Evolutionary conservation across 2,113 vertebrate genomes (phyloP).

Genomic region (Hoplias malabaricus): DNA sequence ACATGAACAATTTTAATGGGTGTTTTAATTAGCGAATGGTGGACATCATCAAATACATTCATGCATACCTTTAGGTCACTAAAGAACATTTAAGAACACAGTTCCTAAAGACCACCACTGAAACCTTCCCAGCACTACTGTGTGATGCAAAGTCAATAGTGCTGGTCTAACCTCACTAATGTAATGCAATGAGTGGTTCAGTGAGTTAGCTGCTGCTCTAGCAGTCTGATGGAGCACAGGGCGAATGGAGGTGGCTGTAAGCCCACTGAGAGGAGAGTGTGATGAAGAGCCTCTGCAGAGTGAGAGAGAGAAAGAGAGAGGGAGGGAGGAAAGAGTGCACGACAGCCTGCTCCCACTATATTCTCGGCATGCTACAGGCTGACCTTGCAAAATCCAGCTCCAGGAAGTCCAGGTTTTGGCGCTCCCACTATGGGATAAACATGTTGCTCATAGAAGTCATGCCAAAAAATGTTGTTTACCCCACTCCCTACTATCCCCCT

Average conservation of each 20-base stretch:
- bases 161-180: constrained; percentile 38
- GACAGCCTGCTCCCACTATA: constrained; percentile 31
- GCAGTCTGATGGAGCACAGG: constrained; percentile 33
- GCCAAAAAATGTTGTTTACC: constrained; percentile 43
- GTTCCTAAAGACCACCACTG: background rate
- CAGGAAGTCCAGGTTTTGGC: constrained; percentile 41
- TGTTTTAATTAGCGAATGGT: no score
- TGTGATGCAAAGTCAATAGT: constrained; percentile 26
- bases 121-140: background rate
- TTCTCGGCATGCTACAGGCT: constrained; percentile 43
- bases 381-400: constrained; percentile 52
- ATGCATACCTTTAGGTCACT: no score
- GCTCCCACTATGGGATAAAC: constrained; percentile 32
- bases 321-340: background rate
- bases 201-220: constrained; percentile 36
- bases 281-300: constrained; percentile 45
- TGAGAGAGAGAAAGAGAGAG: constrained; percentile 15
- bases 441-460: constrained; percentile 47
- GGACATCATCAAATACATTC: no score
- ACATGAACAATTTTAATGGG: no score
- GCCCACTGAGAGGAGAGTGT: constrained; percentile 35
- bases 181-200: constrained; percentile 36
- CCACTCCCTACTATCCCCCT: no score
- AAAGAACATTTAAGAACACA: background rate
- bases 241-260: constrained; percentile 44